These are phyloP conservation scores for Prinia subflava DNA, from an alignment of 2,113 vertebrate species.

Conservation along the genomic window DNA sequence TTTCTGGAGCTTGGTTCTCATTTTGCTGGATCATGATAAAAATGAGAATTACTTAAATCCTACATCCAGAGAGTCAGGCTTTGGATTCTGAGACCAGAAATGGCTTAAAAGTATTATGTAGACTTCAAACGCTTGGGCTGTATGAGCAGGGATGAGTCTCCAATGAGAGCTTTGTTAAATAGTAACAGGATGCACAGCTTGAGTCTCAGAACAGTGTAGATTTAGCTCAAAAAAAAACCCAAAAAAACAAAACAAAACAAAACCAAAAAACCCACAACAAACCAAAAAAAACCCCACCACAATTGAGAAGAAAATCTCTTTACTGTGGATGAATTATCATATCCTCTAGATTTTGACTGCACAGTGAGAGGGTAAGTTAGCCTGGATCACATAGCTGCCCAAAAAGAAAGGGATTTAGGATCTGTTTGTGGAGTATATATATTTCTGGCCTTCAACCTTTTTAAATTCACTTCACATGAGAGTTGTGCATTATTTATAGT, in stretches of 20 bases:
- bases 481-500: conserved; percentile 42
- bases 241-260: too few relatives aligned
- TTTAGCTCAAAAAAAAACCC: neutral
- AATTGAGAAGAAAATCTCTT: neutral
- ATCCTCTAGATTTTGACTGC: neutral
- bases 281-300: neutral
- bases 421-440: neutral
- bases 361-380: neutral
- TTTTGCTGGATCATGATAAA: neutral
- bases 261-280: too few relatives aligned
- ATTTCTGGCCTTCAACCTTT: conserved; percentile 10
- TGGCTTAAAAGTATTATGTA: neutral
- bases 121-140: neutral
- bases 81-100: neutral
- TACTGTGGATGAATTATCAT: neutral
- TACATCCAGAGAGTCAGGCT: neutral
- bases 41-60: neutral
- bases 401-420: neutral
- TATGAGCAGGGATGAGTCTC: neutral
- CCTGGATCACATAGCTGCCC: neutral
- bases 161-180: neutral
- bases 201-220: neutral
- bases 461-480: conserved; percentile 24
- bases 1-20: neutral
- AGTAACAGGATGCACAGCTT: neutral